Evolutionary conservation across 1,140 invertebrate species (phyloP), one percentile per base, ranked within the genome.

Genomic region (Bicyclus anynana): DNA sequence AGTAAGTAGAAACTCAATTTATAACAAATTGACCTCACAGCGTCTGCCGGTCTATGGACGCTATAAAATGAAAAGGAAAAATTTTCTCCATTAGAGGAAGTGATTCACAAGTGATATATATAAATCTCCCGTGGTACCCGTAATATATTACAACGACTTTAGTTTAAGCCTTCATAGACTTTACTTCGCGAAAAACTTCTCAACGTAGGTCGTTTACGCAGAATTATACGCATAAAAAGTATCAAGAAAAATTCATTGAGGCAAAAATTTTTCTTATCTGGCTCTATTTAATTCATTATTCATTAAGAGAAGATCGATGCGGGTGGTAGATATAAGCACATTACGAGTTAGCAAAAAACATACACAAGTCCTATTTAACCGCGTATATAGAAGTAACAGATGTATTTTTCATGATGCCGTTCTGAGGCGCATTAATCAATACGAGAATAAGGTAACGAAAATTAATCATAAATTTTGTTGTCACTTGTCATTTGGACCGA

Each of bases 241-340:
- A 14, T 12, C 9, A 57, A 59, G 54, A 69, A 69, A 55, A 62
- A 62, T 44, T 59, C 40, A 62, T 65, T 47, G 50, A 62, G 33
- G 65, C 57, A 62, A 66, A 62, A 58, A 38, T 60, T 65, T n/a
- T 63, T 68, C 59, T 72, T 70, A 66, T 64, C 62, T 66, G 59
- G 54, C 48, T 64, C 62, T 73, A 66, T 72, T 66, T 57, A 55
- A 72, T 76, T 69, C 62, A 76, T 76, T 72, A 76, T 76, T 76
- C 71, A 76, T 72, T 65, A 69, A 74, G 61, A 48, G 61, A 54
- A 63, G 52, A 59, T 64, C 74, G 68, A 77, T 72, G 72, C 72
- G 72, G 72, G 74, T 73, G 76, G 76, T 67, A 65, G 63, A 69
- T 68, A 65, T 66, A 65, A 73, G 63, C 64, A 64, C 60, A 62